phyloP scores from a whole-genome alignment of 2,113 vertebrate species.

The Anseranas semipalmata region DNA sequence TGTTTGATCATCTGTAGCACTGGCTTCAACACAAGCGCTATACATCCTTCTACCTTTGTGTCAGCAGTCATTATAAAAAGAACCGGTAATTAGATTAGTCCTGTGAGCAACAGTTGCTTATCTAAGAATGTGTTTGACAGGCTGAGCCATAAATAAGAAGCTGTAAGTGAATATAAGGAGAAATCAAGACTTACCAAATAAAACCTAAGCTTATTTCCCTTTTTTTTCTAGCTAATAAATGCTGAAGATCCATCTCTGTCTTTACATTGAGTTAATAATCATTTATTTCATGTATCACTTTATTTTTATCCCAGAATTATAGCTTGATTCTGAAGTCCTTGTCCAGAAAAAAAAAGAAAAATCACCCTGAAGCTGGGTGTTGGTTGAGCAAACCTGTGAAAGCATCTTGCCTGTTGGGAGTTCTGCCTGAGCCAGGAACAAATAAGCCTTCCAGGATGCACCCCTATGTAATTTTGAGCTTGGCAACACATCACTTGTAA shows the following conservation, averaged over 20 bases:
- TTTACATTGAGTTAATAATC: background rate
- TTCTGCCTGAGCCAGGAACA: background rate
- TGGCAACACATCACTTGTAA: background rate
- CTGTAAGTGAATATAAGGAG: constrained; percentile 17
- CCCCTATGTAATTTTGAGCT: background rate
- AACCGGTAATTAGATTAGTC: constrained; percentile 53
- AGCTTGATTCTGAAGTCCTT: background rate
- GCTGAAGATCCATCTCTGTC: background rate
- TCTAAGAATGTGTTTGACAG: constrained; percentile 52
- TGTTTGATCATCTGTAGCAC: constrained; percentile 52
- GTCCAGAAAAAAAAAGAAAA: background rate
- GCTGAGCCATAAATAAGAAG: constrained; percentile 54
- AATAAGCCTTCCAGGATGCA: background rate
- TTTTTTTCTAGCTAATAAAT: background rate
- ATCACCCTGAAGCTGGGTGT: background rate
- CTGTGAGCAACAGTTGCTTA: constrained; percentile 55
- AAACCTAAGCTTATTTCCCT: background rate
- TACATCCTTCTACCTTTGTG: constrained; percentile 49
- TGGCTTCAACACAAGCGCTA: constrained; percentile 43
- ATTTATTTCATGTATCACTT: background rate
- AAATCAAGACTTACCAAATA: constrained; percentile 34
- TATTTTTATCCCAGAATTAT: background rate
- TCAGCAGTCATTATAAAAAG: constrained; percentile 55
- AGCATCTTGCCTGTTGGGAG: background rate
- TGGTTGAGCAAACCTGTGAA: background rate